Percentiles rank a stretch among this genome's conserved stretches.
Evolutionary conservation across 64 coral and sea anemone species (phyloP).

Genomic region (Porites australiensis): DNA sequence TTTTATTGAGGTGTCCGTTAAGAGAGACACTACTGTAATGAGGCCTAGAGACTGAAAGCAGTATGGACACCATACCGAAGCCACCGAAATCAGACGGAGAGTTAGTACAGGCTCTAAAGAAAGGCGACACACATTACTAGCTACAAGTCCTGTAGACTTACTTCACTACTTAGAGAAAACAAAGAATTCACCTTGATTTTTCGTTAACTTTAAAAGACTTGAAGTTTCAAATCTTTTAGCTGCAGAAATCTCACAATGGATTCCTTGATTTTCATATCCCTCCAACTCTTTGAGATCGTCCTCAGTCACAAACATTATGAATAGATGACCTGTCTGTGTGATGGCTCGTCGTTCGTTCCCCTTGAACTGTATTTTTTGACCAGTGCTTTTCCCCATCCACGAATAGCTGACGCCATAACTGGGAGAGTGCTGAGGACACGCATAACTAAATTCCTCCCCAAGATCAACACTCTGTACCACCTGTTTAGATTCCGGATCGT

Average conservation of each 20-base stretch:
- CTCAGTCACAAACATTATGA: constrained; percentile 18
- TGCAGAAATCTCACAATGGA: constrained; percentile 13
- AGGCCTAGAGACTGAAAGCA: no score
- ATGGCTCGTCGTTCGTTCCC: not conserved
- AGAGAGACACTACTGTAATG: no score
- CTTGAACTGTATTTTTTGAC: not conserved
- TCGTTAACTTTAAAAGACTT: not conserved
- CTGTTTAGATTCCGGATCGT: rapidly evolving
- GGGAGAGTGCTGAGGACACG: not conserved
- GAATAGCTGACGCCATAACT: not conserved
- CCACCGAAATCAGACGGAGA: no score
- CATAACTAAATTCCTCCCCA: not conserved
- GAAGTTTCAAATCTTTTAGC: constrained; percentile 20
- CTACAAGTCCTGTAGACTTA: no score
- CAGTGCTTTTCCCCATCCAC: not conserved
- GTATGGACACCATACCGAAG: no score
- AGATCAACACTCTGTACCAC: not conserved
- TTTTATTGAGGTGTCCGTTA: no score
- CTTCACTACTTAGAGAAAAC: not conserved
- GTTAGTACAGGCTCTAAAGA: no score
- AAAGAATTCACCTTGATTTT: not conserved
- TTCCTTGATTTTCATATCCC: not conserved
- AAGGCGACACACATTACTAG: no score
- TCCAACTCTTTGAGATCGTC: not conserved
- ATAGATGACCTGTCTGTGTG: constrained; percentile 17